Evolutionary conservation across 2,797 vertebrate genomes (phyloP).

Genomic region (Periophthalmus magnuspinnatus): DNA sequence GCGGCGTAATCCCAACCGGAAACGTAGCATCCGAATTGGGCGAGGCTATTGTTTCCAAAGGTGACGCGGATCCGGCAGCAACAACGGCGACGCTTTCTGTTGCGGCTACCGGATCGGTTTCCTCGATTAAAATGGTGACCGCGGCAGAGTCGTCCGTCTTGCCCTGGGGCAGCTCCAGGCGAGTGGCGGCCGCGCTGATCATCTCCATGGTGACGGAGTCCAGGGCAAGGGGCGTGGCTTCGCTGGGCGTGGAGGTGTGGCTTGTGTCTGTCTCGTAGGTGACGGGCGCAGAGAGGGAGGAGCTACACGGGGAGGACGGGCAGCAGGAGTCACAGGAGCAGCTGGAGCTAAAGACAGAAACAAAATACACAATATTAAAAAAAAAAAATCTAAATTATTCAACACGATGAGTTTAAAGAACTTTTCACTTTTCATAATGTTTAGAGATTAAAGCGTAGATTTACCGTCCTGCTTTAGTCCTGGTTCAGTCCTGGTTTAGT

Average conservation of each 20-base stretch:
- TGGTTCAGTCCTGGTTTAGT: too few relatives aligned
- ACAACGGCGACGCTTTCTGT: conserved; percentile 50
- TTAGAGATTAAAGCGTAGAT: too few relatives aligned
- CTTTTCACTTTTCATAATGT: too few relatives aligned
- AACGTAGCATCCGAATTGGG: conserved; percentile 32
- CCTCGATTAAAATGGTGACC: conserved; percentile 13
- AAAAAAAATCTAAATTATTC: too few relatives aligned
- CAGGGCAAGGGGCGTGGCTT: conserved; percentile 53
- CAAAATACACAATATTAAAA: background rate
- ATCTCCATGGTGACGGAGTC: conserved; percentile 59
- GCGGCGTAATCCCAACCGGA: conserved; percentile 32
- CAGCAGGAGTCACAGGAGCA: conserved; percentile 89
- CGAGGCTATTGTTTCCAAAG: conserved; percentile 37
- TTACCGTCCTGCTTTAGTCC: too few relatives aligned
- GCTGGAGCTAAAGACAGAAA: conserved; percentile 70
- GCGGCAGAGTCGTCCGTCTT: background rate
- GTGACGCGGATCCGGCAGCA: conserved; percentile 39
- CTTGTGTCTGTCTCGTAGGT: conserved; percentile 84
- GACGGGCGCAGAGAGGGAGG: conserved; percentile 78
- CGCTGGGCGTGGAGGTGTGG: conserved; percentile 79
- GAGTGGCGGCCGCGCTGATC: conserved; percentile 29
- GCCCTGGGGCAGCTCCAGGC: conserved; percentile 32
- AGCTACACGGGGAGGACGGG: conserved; percentile 84
- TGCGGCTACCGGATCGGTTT: conserved; percentile 9
- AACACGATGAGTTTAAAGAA: too few relatives aligned